Conservation (phyloP, 2,113 vertebrate genomes). For the Boulengeromyrus knoepffleri region DNA sequence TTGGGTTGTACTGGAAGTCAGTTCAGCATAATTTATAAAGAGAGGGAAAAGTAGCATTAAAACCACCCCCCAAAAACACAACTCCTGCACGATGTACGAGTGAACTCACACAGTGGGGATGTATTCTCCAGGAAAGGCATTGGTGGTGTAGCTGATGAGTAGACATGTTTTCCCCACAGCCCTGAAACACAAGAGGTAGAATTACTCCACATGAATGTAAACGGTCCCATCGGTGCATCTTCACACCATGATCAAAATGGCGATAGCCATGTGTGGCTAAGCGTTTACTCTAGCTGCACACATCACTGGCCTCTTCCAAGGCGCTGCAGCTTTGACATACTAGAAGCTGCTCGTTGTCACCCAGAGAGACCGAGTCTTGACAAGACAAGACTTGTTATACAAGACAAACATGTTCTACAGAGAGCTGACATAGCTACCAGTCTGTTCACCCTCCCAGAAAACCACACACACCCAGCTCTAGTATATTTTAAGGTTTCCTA, state of each 20-base stretch:
- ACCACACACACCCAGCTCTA: neutral
- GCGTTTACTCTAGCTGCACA: neutral
- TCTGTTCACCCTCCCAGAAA: neutral
- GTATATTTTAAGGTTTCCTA: neutral
- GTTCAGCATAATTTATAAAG: neutral
- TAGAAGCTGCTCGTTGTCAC: neutral
- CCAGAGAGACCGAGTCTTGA: neutral
- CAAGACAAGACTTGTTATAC: neutral
- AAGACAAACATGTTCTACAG: neutral
- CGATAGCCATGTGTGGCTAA: neutral
- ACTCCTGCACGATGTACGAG: neutral
- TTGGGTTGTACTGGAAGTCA: neutral
- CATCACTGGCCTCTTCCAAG: neutral
- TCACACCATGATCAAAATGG: neutral
- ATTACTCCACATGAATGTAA: neutral
- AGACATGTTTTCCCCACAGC: conserved; percentile 99
- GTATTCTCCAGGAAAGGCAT: conserved; percentile 97
- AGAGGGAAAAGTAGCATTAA: neutral
- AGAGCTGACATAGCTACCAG: neutral
- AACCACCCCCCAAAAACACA: neutral
- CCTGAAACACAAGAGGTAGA: conserved; percentile 50
- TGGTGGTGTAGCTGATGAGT: conserved; percentile 98
- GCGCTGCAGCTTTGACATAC: neutral
- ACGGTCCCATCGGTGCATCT: too few species aligned
- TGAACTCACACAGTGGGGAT: conserved; percentile 98